Base-by-base conservation (phyloP, 1,140 invertebrate genomes). In the Drosophila ogumai region DNA sequence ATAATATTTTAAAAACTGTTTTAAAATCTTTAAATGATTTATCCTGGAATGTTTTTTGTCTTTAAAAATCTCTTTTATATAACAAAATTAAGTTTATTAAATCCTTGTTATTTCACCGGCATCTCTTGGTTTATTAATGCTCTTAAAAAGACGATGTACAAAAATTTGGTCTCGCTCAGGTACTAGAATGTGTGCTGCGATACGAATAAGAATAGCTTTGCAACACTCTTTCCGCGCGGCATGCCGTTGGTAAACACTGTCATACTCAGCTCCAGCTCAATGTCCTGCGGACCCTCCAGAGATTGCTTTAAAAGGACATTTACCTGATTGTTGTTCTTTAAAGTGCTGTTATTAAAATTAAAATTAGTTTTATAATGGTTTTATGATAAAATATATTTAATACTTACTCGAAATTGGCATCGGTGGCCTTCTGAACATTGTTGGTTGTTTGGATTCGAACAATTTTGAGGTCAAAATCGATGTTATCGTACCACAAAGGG, bases 191-290 rank as follows among this genome's bases (percentile, higher is more conserved):
- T 95, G 90, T 97, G 96, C 82, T 97, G 95, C 0, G 97, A 97
- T 4, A 98, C 97, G 87, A 96, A 96, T 38, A 99, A 95, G 75
- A 96, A 95, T 46, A 98, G 93, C 91, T 96, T 97, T 0, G 97
- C 97, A 1, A 98, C 94, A 3, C 96, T 97, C 28, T 95, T 96
- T 1, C 97, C 97, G 3, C 94, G 94, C 50, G 96, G 96, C 38
- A 94, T 93, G 1, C 95, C 94, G 56, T 95, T 94, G 44, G 93
- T 93, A 91, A 96, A 97, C 5, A 98, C 94, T 77, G 97, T 96
- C 97, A 99, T 98, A 47, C 94, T 95, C 13, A 99, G 93, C 73
- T 98, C 95, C 6, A 99, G 91, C 67, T 98, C 96, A 46, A 99
- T 96, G 81, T 98, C 97, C 93, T 99, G 97, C 0, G 98, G 97